A percentile compares a stretch with the other conserved stretches of the same genome.
Evolutionary conservation across 2,113 vertebrate genomes (phyloP).

Genomic region (Myocastor coypus): DNA sequence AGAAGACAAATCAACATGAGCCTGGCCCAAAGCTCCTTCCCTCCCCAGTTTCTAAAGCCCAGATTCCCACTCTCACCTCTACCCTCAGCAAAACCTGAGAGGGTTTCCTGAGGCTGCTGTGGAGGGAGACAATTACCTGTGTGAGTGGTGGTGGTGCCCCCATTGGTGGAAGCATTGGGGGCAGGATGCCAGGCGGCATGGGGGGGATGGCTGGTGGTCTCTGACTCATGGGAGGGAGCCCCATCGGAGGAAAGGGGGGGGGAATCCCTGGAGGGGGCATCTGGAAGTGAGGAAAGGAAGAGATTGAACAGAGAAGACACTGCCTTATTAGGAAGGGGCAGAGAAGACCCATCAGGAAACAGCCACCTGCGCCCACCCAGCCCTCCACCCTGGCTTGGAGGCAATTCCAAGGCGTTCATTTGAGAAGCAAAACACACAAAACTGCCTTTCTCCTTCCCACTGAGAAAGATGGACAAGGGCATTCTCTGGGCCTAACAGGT

Average conservation of each 20-base stretch:
- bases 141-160: slow-evolving; percentile 85
- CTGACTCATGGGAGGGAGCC: slow-evolving; percentile 86
- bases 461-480: slow-evolving; percentile 44
- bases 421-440: slow-evolving; percentile 55
- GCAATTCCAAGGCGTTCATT: slow-evolving; percentile 24
- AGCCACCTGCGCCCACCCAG: background rate
- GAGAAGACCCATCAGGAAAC: slow-evolving; percentile 29
- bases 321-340: background rate
- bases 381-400: slow-evolving; percentile 4
- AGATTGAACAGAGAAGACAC: slow-evolving; percentile 53
- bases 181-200: slow-evolving; percentile 87
- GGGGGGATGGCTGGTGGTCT: slow-evolving; percentile 86
- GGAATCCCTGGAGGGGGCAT: slow-evolving; percentile 88
- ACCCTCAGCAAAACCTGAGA: background rate
- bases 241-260: slow-evolving; percentile 87
- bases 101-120: background rate
- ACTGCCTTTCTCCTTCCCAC: slow-evolving; percentile 57
- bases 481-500: slow-evolving; percentile 36
- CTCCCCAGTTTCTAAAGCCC: background rate
- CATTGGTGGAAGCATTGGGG: slow-evolving; percentile 87
- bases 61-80: background rate
- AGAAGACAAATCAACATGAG: background rate
- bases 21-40: background rate
- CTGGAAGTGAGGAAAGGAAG: slow-evolving; percentile 78
- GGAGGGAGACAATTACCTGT: slow-evolving; percentile 80